Percentiles rank a stretch among this genome's conserved stretches.
Evolutionary conservation across 2,888 invertebrate species (phyloP).

Genomic region (Dryococelus australis): DNA sequence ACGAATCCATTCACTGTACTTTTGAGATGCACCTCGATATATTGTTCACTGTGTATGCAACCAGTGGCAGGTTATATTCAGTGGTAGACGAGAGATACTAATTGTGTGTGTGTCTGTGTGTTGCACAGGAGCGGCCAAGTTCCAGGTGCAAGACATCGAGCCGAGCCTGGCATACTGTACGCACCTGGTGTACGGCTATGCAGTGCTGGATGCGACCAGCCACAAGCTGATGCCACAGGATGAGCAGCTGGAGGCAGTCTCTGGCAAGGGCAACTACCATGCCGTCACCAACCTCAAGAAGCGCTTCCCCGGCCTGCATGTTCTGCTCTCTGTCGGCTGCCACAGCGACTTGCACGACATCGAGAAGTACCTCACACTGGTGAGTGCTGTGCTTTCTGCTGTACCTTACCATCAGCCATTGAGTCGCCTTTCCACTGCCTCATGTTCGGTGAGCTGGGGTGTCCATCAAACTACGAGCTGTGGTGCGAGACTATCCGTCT

Average conservation of each 20-base stretch:
- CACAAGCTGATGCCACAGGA: slow-evolving; percentile 75
- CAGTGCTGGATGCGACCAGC: slow-evolving; percentile 74
- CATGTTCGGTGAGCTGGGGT: too few species aligned
- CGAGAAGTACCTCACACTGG: slow-evolving; percentile 74
- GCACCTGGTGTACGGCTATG: slow-evolving; percentile 80
- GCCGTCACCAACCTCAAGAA: slow-evolving; percentile 73
- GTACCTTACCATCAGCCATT: too few species aligned
- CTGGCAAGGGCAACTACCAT: slow-evolving; percentile 74
- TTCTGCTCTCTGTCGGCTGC: slow-evolving; percentile 81
- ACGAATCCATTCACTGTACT: too few species aligned
- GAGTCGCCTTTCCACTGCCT: too few species aligned
- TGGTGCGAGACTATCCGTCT: too few species aligned
- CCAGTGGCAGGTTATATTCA: too few species aligned
- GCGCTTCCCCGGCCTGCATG: slow-evolving; percentile 73
- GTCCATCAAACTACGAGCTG: too few species aligned
- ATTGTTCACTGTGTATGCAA: too few species aligned
- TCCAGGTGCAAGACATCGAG: slow-evolving; percentile 72
- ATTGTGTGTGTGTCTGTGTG: too few species aligned
- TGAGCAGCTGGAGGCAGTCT: slow-evolving; percentile 73
- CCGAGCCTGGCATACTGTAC: slow-evolving; percentile 80
- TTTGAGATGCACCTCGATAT: too few species aligned
- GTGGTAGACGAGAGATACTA: too few species aligned
- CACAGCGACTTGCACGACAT: slow-evolving; percentile 71
- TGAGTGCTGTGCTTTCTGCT: slow-evolving; percentile 57
- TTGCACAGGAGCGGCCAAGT: slow-evolving; percentile 76